Evolutionary conservation across 2,797 vertebrate genomes (phyloP), one percentile per base, ranked within the genome.

Genomic region (Paramormyrops hopkinsi): DNA sequence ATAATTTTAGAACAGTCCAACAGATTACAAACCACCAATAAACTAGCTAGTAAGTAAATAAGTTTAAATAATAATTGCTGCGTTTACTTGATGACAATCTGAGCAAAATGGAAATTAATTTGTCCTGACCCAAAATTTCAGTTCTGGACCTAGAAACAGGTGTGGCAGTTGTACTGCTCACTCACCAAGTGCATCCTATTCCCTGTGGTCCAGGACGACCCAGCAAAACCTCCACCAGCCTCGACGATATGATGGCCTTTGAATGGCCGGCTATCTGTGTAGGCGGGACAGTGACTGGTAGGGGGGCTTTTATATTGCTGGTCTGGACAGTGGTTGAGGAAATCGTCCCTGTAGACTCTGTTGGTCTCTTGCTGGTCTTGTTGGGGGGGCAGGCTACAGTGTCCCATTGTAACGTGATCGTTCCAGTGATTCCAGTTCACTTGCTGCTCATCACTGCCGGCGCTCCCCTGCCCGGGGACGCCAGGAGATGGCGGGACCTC

Each of bases 131-230:
- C 29, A 53, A 50, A 33, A 69, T 69, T 69, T 0, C 62, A 69
- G 25, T 14, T 69, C 25, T 69, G 62, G 4, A 33, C 3, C 62
- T 33, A 33, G 44, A 48, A 19, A 9, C n/a, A 8, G n/a, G 41
- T 48, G 37, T 22, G 19, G 14, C 44, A 46, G 17, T n/a, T 3
- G 48, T 29, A 12, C 9, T 14, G 33, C 4, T 25, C 89, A 95
- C 95, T 96, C 96, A 99, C 98, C 97, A 99, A 96, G 92, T 99
- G 97, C 95, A 96, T 95, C 93, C 95, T 95, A 91, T 93, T 95
- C 94, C 93, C 96, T 85, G 93, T 93, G 91, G 90, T 94, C 94
- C 94, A 95, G 14, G 93, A 89, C 89, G 94, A 96, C 87, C 94
- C 93, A 50, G 90, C 91, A 86, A 93, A 92, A 48, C 87, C 95